These are phyloP conservation scores for Diceros bicornis DNA, from an alignment of 2,797 vertebrate species.

Conservation along the genomic window DNA sequence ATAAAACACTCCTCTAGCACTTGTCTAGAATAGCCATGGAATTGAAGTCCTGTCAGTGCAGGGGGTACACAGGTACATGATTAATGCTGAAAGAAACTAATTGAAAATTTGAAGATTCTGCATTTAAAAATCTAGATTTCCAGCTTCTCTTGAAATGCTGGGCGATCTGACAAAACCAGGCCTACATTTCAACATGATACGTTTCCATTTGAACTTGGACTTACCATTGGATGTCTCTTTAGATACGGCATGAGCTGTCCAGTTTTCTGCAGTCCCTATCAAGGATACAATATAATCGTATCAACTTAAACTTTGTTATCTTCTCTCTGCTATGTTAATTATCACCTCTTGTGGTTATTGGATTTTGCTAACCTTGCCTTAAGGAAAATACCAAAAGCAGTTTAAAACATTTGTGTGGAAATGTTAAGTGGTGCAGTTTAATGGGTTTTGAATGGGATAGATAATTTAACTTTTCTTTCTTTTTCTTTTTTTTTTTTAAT, in stretches of 20 bases:
- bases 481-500: too few species aligned
- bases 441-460: not conserved
- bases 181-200: not conserved
- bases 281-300: not conserved
- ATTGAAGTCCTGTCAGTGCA: not conserved
- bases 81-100: not conserved
- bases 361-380: conserved; percentile 19
- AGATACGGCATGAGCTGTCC: not conserved
- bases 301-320: not conserved
- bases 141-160: not conserved
- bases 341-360: not conserved
- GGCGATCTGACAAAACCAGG: not conserved
- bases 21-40: not conserved
- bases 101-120: not conserved
- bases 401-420: conserved; percentile 35
- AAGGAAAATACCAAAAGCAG: conserved; percentile 35
- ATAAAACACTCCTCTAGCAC: not conserved
- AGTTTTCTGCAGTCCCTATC: not conserved
- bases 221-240: not conserved
- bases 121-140: not conserved
- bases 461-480: not conserved
- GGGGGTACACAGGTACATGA: rapidly evolving
- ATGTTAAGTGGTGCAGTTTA: not conserved
- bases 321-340: not conserved
- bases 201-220: not conserved